Percentiles rank a stretch among this genome's conserved stretches.
phyloP scores from a whole-genome alignment of 2,113 vertebrate genomes.

The Megaptera novaeangliae region DNA sequence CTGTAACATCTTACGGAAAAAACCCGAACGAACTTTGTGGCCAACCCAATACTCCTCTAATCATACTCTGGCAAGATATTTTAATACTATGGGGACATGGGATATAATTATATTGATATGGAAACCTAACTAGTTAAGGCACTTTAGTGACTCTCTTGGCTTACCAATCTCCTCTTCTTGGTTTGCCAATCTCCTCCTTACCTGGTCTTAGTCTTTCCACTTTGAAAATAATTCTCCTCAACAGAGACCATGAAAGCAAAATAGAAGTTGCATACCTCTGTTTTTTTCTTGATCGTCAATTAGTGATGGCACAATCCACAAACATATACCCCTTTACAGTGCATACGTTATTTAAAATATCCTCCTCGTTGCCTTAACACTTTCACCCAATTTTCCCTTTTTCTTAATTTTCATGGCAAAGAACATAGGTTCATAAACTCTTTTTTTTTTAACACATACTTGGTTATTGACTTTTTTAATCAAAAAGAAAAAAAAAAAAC shows the following conservation, averaged over 20 bases:
- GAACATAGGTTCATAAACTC: neutral
- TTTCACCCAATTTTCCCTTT: neutral
- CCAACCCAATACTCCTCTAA: neutral
- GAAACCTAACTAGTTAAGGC: neutral
- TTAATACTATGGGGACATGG: neutral
- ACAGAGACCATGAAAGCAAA: neutral
- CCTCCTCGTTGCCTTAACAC: neutral
- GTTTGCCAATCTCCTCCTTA: neutral
- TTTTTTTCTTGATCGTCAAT: neutral
- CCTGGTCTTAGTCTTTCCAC: neutral
- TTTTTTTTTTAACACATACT: neutral
- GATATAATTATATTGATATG: neutral
- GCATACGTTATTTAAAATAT: neutral
- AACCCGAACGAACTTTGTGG: too few species aligned
- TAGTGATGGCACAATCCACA: neutral
- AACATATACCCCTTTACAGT: neutral
- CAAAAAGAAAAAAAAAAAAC: neutral
- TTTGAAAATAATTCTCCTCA: slow-evolving; percentile 26
- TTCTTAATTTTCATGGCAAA: slow-evolving; percentile 9
- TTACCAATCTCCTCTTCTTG: neutral
- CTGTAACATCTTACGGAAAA: too few species aligned
- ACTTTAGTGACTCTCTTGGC: neutral
- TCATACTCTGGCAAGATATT: neutral
- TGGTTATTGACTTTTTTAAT: neutral
- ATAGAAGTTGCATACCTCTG: neutral